These are phyloP conservation scores for Megalops cyprinoides DNA, from an alignment of 2,797 vertebrate genomes.

Conservation along the genomic window DNA sequence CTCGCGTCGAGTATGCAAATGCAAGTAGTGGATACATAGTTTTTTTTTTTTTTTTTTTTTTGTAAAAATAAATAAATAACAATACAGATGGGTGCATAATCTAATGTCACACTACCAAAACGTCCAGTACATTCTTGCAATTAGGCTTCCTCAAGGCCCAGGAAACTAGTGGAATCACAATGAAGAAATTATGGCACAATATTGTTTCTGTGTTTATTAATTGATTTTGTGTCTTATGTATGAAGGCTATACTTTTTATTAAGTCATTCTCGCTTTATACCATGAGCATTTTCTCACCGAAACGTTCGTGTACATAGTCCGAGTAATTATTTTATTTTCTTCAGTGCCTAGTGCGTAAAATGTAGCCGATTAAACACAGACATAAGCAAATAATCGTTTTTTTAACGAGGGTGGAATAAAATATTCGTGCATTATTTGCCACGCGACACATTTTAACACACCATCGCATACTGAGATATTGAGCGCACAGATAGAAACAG, in stretches of 20 bases:
- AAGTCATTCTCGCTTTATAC: too few relatives aligned
- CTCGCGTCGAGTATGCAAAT: neutral
- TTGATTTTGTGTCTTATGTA: too few relatives aligned
- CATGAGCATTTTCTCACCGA: too few relatives aligned
- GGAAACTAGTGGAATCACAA: too few relatives aligned
- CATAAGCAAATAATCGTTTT: neutral
- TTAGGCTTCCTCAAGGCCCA: too few relatives aligned
- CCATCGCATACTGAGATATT: neutral
- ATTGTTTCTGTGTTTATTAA: too few relatives aligned
- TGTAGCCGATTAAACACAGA: neutral
- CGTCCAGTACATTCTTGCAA: too few relatives aligned
- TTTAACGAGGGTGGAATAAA: neutral
- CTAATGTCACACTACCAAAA: too few relatives aligned
- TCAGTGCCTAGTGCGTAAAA: neutral
- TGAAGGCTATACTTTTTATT: too few relatives aligned
- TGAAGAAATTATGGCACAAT: too few relatives aligned
- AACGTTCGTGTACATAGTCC: neutral
- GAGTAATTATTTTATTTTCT: neutral
- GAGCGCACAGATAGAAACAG: neutral
- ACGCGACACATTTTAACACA: neutral
- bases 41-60: too few relatives aligned
- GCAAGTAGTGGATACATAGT: neutral
- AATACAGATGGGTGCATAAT: neutral
- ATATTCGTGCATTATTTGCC: neutral
- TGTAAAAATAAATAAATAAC: too few relatives aligned